Evolutionary conservation across 2,888 invertebrate species (phyloP), one percentile per base, ranked within the genome.

Genomic region (Eumerus sabulonum): DNA sequence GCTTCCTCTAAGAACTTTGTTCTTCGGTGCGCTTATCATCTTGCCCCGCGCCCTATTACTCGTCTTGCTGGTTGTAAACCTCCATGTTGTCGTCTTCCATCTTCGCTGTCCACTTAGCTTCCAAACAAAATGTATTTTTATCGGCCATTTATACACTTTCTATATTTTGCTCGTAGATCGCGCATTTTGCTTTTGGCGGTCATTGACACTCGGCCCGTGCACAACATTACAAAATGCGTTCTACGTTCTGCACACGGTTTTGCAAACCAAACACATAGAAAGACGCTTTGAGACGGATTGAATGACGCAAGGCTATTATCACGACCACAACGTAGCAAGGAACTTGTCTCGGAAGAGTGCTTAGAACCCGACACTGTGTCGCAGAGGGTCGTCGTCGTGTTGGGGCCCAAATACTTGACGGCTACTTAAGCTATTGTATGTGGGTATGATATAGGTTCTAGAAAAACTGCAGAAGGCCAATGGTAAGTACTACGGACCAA

Each of bases 81-180:
- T n/a, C n/a, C n/a, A n/a, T n/a, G n/a, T n/a, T n/a, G n/a, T n/a
- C n/a, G n/a, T 27, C 27, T 27, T 27, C 27, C 27, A 27, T 27
- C 2, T 27, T 7, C 27, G 2, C 27, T 27, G 27, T 27, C 27
- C 3, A 27, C 2, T 4, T 4, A 4, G 27, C 11, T 5, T 1
- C 18, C 51, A 62, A 56, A 56, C 14, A 60, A 53, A 54, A 44
- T 56, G 44, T 60, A 56, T 67, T 77, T 67, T 71, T 60, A 67
- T 63, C 67, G 42, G 57, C 48, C 62, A 60, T 77, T 76, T 72
- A n/a, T n/a, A n/a, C n/a, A 71, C 54, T 59, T 70, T 63, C 48
- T 48, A 67, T 73, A 59, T 59, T 73, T 73, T 57, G 62, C 63
- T 64, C 62, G 71, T 70, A 77, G 76, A 72, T 73, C 54, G 63